Evolutionary conservation across 30 jellyfish, hydroid and myxozoan species (phyloP).

Genomic region (Aurelia aurita complex sp. Pacific): DNA sequence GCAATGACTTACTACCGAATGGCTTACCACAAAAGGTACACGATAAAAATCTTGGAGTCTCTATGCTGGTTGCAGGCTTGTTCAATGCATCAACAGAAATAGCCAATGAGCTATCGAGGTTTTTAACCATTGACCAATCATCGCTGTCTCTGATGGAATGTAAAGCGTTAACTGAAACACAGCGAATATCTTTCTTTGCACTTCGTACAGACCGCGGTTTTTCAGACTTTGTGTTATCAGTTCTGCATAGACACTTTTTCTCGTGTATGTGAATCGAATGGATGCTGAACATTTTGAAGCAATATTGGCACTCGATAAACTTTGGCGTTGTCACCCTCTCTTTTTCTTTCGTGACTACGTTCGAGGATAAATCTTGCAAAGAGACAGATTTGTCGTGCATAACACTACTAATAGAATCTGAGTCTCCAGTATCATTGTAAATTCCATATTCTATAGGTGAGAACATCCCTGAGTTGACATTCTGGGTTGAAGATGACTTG

Average conservation of each 20-base stretch:
- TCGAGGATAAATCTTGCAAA: conserved; percentile 32
- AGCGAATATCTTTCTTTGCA: conserved; percentile 2
- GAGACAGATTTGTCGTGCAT: conserved; percentile 36
- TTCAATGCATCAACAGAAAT: conserved; percentile 20
- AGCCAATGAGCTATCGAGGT: conserved; percentile 49
- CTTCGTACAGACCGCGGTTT: conserved; percentile 13
- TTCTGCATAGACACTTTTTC: conserved; percentile 52
- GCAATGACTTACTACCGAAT: conserved; percentile 75
- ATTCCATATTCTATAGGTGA: conserved; percentile 23
- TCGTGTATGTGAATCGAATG: conserved; percentile 77
- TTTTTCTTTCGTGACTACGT: not conserved
- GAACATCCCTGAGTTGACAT: conserved; percentile 13
- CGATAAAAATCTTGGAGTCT: conserved; percentile 33
- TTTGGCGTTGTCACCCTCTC: conserved; percentile 23
- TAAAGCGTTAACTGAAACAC: conserved; percentile 46
- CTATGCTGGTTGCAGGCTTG: not conserved
- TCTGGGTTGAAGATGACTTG: conserved; percentile 40
- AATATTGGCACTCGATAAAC: conserved; percentile 56
- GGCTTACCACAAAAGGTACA: conserved; percentile 71
- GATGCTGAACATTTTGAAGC: conserved; percentile 67
- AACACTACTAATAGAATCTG: not conserved
- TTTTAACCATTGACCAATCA: conserved; percentile 29
- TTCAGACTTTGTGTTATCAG: conserved; percentile 15
- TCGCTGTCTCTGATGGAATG: conserved; percentile 15
- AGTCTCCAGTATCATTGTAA: conserved; percentile 35